A percentile compares a stretch with the other conserved stretches of the same genome.
phyloP scores from a whole-genome alignment of 2,888 invertebrate species.

The Choristoneura rosaceana region DNA sequence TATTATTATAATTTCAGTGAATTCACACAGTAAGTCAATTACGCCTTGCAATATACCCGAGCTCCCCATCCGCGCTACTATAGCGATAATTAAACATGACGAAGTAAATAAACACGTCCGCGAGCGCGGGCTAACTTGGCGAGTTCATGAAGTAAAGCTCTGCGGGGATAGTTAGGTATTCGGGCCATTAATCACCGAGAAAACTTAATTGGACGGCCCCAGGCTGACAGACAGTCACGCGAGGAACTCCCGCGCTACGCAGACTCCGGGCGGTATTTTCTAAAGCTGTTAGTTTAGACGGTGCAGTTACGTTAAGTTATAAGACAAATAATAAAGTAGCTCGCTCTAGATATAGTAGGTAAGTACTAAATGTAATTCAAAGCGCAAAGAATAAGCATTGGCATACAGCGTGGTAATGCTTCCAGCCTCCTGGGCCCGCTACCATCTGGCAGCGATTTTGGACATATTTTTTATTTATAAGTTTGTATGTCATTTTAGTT shows the following conservation, averaged over 20 bases:
- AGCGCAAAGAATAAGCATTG: too few relatives aligned
- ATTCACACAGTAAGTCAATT: background rate
- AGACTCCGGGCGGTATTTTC: slow-evolving; percentile 43
- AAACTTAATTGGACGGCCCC: slow-evolving; percentile 74
- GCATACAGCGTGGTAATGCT: too few relatives aligned
- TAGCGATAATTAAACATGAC: slow-evolving; percentile 7
- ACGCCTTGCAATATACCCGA: background rate
- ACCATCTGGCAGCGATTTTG: too few relatives aligned
- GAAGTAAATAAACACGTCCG: slow-evolving; percentile 26
- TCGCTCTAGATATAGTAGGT: too few relatives aligned
- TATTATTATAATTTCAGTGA: too few relatives aligned
- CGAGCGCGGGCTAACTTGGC: background rate
- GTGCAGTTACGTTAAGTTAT: background rate
- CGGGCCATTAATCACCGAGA: slow-evolving; percentile 72
- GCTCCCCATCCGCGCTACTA: background rate
- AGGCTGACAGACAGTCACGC: slow-evolving; percentile 65
- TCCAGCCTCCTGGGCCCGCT: too few relatives aligned
- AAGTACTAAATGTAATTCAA: too few relatives aligned
- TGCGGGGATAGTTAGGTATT: slow-evolving; percentile 53
- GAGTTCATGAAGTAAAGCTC: slow-evolving; percentile 44
- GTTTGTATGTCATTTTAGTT: too few relatives aligned
- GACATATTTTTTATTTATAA: too few relatives aligned
- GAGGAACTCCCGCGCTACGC: slow-evolving; percentile 48
- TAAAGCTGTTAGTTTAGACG: slow-evolving; percentile 5
- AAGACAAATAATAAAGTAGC: background rate